Evolutionary conservation across 2,888 invertebrate genomes (phyloP), one percentile per base, ranked within the genome.

Genomic region (Hydriomena furcata): DNA sequence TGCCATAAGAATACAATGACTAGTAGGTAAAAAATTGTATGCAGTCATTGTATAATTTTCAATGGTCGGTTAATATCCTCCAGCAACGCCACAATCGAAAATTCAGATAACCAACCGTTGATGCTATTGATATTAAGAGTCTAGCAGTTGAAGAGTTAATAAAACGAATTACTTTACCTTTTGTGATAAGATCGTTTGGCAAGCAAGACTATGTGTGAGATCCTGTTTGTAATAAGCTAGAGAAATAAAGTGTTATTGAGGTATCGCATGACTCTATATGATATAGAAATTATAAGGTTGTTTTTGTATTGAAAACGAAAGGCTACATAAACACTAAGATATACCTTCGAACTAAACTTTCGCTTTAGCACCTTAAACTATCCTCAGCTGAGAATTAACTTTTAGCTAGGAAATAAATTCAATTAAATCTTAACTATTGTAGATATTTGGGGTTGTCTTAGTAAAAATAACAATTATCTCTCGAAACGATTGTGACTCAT

Each of bases 341-440:
- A 31, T 64, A 61, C 74, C 67, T 72, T 72, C 64, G 65, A 73
- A 68, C 71, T 75, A 61, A 72, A 70, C 71, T 72, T 80, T 77
- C 69, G 84, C 87, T 87, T 85, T 65, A 75, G 83, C 82, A 76
- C 74, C 73, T 79, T 82, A 75, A 69, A 75, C 76, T 79, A 73
- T 41, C 51, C 40, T 79, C 74, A 68, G 74, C 76, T 80, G 74
- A 71, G 63, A 73, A 65, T 62, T 78, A 73, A 71, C 66, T 73
- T 68, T 70, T 82, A 77, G 74, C 75, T 81, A 82, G 79, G 64
- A 59, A 77, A 76, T 76, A 67, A 78, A 76, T 73, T 74, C 58
- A 69, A 71, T 41, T 28, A 43, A 47, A 38, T 23, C 13, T 38
- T 27, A 51, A 30, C 43, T 55, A 52, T 53, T 60, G 45, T 60